Percentiles rank a stretch among this genome's conserved stretches.
These are phyloP conservation scores for Epistrophella euchroma DNA, from an alignment of 2,888 invertebrate species.

Conservation along the genomic window DNA sequence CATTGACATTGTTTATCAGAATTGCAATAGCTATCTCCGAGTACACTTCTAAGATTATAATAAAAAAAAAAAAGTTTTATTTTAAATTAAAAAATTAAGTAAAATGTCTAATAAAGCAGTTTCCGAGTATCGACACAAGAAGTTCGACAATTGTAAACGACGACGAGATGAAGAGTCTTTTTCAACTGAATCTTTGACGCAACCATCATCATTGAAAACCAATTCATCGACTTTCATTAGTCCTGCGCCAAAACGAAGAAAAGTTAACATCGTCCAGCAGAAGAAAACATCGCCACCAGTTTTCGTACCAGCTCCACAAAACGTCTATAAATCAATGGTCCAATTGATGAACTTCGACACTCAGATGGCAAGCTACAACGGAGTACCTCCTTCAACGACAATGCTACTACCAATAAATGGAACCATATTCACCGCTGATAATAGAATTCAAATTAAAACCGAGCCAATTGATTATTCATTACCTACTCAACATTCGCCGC, in stretches of 20 bases:
- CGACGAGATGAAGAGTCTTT: slow-evolving; percentile 14
- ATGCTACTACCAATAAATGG: slow-evolving; percentile 1
- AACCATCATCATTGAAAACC: not conserved
- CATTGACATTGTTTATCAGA: not conserved
- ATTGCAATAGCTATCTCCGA: not conserved
- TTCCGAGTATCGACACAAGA: slow-evolving; percentile 45
- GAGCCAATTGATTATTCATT: not conserved
- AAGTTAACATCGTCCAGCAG: not conserved
- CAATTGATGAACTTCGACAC: not conserved
- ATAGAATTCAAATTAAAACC: not conserved
- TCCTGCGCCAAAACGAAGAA: not conserved
- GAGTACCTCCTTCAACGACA: not conserved
- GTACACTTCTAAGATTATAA: not conserved
- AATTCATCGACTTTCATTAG: not conserved
- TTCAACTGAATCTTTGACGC: slow-evolving; percentile 1
- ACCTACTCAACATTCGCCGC: not conserved
- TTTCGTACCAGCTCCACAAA: not conserved
- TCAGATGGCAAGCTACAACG: not conserved
- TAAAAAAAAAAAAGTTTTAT: not conserved
- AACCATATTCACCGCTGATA: slow-evolving; percentile 1
- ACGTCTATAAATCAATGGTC: not conserved
- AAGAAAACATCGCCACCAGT: not conserved
- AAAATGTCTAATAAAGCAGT: slow-evolving; percentile 7
- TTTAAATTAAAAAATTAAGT: not conserved
- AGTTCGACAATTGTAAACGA: slow-evolving; percentile 7